Evolutionary conservation across 2,113 vertebrate species (phyloP), one percentile per base, ranked within the genome.

Genomic region (Corythaeola cristata): DNA sequence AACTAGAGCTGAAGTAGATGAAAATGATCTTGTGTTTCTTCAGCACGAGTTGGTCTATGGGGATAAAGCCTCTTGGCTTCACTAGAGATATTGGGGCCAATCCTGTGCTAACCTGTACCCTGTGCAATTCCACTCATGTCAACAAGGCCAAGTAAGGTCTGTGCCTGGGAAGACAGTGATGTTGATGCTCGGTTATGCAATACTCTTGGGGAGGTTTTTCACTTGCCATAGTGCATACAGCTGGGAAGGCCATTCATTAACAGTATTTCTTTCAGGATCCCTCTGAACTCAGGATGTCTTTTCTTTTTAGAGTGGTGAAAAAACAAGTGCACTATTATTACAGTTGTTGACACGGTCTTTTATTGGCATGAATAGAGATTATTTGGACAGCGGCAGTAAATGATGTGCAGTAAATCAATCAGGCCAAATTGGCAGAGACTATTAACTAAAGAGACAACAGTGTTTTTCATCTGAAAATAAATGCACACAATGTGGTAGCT

Each of bases 401-500:
- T 95, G 84, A 90, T 85, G 90, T 63, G 88, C 90, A 91, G 85
- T 92, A 96, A 95, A 95, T 94, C 86, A 94, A 88, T 91, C 80
- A 94, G 88, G 88, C 90, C 89, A 95, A 96, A 85, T 28, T 97
- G 93, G 93, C 97, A 96, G 92, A 91, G 80, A 56, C 85, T 88
- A 74, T 87, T 68, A 89, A 87, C 66, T 83, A 50, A 87, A 85
- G 85, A 84, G 69, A 96, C 92, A 95, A 86, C 62, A 90, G 81
- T 11, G 75, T 23, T 95, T 93, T 96, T 95, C 94, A 92, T 95
- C 69, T 85, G 80, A 97, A 97, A 93, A 88, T 96, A 88, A 95
- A 96, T 45, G 81, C 1, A 0, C 77, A 71, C 77, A 94, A 92
- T 66, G 90, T 85, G 79, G 88, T 72, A 81, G 77, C 93, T 89